Evolutionary conservation across 2,113 vertebrate genomes (phyloP).

Genomic region (Peromyscus maniculatus): DNA sequence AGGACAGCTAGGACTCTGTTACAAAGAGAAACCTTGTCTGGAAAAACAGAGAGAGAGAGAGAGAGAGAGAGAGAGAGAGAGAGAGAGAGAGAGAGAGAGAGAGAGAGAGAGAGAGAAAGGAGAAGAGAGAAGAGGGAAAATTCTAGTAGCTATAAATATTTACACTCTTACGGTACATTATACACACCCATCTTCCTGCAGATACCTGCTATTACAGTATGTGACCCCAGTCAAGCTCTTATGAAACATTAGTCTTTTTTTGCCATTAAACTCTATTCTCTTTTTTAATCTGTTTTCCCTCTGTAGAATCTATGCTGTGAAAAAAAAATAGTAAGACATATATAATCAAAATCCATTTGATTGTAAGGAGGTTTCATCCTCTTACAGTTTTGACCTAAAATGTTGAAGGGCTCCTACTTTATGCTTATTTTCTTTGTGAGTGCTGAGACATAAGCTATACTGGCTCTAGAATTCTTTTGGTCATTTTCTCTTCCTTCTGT

Average conservation of each 20-base stretch:
- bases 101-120: too few species aligned
- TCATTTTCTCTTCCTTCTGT: neutral
- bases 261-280: neutral
- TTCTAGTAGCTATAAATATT: neutral
- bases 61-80: too few species aligned
- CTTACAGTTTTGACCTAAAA: constrained; percentile 11
- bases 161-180: neutral
- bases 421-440: neutral
- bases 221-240: neutral
- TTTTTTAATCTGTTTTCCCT: neutral
- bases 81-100: too few species aligned
- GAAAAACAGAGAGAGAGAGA: neutral
- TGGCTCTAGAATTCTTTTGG: neutral
- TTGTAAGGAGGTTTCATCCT: neutral
- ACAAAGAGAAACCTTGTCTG: neutral
- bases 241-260: neutral
- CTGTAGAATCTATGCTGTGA: neutral
- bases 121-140: too few species aligned
- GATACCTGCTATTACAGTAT: neutral
- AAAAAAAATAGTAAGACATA: neutral
- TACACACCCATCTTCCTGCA: neutral
- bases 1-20: neutral
- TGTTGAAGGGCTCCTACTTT: neutral
- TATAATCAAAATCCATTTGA: neutral
- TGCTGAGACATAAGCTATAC: neutral